Conservation (phyloP, 23 tunicate genomes). For the Trididemnum clinides region DNA sequence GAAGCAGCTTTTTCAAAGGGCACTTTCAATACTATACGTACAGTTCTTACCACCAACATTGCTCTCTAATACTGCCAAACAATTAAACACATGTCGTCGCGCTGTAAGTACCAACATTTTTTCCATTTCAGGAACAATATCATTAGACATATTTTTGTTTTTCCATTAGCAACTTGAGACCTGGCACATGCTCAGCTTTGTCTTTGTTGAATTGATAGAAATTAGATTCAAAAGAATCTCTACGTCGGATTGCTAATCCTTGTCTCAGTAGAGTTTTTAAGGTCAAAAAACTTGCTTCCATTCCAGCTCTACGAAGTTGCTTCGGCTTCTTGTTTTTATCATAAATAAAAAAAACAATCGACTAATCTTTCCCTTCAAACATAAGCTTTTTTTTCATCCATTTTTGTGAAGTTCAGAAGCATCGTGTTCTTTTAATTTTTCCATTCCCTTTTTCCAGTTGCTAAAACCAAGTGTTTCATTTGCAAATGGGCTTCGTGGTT, state of each 20-base stretch:
- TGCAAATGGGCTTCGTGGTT: not conserved
- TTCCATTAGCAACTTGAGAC: slow-evolving; percentile 33
- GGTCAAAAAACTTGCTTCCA: slow-evolving; percentile 26
- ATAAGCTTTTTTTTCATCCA: slow-evolving; percentile 18
- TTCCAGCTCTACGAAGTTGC: slow-evolving; percentile 34
- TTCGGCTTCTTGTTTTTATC: slow-evolving; percentile 12
- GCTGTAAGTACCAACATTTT: slow-evolving; percentile 23
- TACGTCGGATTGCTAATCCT: slow-evolving; percentile 24
- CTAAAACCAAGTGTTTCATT: not conserved
- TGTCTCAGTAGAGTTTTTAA: slow-evolving; percentile 18
- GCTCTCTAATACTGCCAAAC: too few species aligned
- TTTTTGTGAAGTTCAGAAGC: slow-evolving; percentile 27
- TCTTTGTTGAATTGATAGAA: slow-evolving; percentile 24
- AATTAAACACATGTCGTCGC: slow-evolving; percentile 11
- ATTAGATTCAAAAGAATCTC: slow-evolving; percentile 22
- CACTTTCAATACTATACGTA: too few species aligned
- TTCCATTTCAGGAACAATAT: slow-evolving; percentile 21
- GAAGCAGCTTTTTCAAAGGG: too few species aligned
- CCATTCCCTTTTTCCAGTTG: not conserved
- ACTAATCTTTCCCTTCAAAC: slow-evolving; percentile 18
- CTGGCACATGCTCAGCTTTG: slow-evolving; percentile 24
- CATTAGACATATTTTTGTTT: slow-evolving; percentile 20
- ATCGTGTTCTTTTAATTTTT: not conserved
- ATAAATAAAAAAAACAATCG: slow-evolving; percentile 10
- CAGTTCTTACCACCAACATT: too few species aligned